Base-by-base conservation (phyloP, 2,888 invertebrate species). In the Choristoneura rosaceana region DNA sequence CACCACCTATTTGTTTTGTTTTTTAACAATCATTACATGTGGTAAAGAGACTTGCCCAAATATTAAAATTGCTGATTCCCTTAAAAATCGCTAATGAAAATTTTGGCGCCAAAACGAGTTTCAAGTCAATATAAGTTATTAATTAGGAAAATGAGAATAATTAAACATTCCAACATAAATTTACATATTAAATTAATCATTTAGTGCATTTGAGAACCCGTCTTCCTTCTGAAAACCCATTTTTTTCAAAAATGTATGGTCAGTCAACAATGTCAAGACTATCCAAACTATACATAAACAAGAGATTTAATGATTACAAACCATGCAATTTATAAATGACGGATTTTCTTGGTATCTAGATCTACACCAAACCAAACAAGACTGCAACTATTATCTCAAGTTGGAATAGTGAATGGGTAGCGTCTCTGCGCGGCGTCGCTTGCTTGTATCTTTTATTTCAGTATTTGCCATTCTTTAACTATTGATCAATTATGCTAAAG, bases 71-170 rank as follows among this genome's bases (percentile, higher is more conserved):
- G 41, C 4, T 52, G 7, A 45, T 38, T 41, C 25, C 12, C 33
- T 5, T 17, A 33, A 33, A 14, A 69, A 69, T 45, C 5, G 34
- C 4, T 14, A 45, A 25, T n/a, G 45, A 43, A 17, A 2, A 64
- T 50, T 64, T 64, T 64, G 64, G 64, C 64, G 64, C 50, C 64
- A 64, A 64, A 64, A 64, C 50, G 12, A 47, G 15, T 50, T 14
- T 15, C n/a, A 33, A 4, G 0, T 25, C 59, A n/a, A 34, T 59
- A n/a, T 7, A 14, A n/a, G 41, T 41, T 55, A 41, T 55, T 41
- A 66, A 38, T 34, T 55, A 41, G 10, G 10, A 33, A 50, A 17
- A 25, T 15, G 8, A 38, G 38, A 10, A 15, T n/a, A 14, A 38
- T 34, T 34, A n/a, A 9, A n/a, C 15, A n/a, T 12, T 1, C 15